These are phyloP conservation scores for Hesperia comma DNA, from an alignment of 2,888 invertebrate genomes.

Conservation along the genomic window DNA sequence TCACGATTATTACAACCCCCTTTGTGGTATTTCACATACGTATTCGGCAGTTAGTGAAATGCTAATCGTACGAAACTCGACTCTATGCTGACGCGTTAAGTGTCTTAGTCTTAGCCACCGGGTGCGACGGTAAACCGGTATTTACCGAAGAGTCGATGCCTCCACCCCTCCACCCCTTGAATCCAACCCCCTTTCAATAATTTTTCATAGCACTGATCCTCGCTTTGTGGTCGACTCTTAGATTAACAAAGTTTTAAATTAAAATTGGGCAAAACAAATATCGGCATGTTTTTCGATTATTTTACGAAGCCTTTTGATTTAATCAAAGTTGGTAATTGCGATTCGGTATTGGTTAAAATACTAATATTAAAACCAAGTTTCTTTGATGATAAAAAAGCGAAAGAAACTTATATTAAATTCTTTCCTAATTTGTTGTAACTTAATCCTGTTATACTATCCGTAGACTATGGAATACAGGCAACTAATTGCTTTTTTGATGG, in stretches of 20 bases:
- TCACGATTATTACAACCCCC: conserved; percentile 83
- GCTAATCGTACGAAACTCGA: conserved; percentile 39
- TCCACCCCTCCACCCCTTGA: conserved; percentile 61
- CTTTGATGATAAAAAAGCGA: too few species aligned
- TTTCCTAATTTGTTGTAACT: too few species aligned
- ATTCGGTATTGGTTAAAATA: neutral
- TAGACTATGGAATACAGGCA: too few species aligned
- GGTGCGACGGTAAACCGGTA: conserved; percentile 56
- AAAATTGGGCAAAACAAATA: conserved; percentile 74
- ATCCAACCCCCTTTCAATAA: conserved; percentile 80
- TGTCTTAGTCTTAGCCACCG: conserved; percentile 18
- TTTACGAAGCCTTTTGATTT: conserved; percentile 34
- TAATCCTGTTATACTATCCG: too few species aligned
- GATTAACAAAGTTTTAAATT: conserved; percentile 84
- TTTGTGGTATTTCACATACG: conserved; percentile 63
- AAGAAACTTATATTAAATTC: too few species aligned
- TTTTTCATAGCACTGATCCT: conserved; percentile 83
- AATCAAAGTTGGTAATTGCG: conserved; percentile 11
- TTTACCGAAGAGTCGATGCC: conserved; percentile 74
- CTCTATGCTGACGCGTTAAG: conserved; percentile 45
- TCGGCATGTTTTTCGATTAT: conserved; percentile 55
- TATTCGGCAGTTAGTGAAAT: conserved; percentile 45
- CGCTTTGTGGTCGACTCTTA: conserved; percentile 79
- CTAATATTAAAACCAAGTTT: too few species aligned
- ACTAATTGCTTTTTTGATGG: too few species aligned